Evolutionary conservation across 2,113 vertebrate species (phyloP).

Genomic region (Ctenomys sociabilis): DNA sequence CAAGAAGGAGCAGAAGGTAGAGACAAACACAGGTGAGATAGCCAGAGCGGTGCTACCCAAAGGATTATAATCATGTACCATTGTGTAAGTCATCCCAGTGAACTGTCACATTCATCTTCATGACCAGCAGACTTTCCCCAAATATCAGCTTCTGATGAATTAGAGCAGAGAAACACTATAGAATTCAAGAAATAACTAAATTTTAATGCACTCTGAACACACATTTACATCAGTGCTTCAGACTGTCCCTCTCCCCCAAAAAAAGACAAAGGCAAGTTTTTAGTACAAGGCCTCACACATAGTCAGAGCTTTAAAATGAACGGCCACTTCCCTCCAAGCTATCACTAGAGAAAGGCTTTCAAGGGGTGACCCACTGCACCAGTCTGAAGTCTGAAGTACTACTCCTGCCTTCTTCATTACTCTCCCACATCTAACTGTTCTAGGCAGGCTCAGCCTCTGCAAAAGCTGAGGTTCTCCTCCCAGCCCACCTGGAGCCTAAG

Average conservation of each 20-base stretch:
- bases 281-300: not conserved
- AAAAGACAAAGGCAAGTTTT: not conserved
- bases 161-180: not conserved
- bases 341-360: not conserved
- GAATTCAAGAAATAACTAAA: constrained; percentile 8
- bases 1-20: not conserved
- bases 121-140: not conserved
- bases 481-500: constrained; percentile 74
- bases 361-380: not conserved
- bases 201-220: not conserved
- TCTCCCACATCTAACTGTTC: not conserved
- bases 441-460: constrained; percentile 17
- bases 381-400: not conserved
- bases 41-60: not conserved
- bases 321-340: not conserved
- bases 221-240: not conserved
- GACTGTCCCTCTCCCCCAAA: not conserved
- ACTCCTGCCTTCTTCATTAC: constrained; percentile 39
- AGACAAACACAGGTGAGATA: not conserved
- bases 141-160: not conserved
- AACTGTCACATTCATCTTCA: not conserved
- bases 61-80: not conserved
- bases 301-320: not conserved
- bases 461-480: constrained; percentile 28
- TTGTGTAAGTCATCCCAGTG: not conserved